These are phyloP conservation scores for Masnerella sp. DNA, from an alignment of 2,888 invertebrate species.

Conservation along the genomic window DNA sequence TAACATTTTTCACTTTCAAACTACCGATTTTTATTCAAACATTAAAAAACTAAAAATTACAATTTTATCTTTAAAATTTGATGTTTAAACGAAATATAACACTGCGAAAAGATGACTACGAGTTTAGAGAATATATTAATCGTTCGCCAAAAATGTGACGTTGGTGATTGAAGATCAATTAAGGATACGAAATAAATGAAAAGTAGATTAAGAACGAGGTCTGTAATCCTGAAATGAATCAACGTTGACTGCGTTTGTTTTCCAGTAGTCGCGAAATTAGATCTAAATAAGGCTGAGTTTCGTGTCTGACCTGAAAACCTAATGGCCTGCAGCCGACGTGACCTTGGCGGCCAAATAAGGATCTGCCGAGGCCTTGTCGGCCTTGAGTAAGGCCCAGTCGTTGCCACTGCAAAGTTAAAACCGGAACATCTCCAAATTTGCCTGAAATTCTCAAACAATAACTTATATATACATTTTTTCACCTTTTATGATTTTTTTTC, in stretches of 20 bases:
- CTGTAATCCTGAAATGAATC: conserved; percentile 46
- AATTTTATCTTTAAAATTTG: no score
- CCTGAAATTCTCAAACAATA: conserved; percentile 48
- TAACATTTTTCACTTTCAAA: no score
- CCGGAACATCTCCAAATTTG: conserved; percentile 43
- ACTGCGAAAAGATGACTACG: no score
- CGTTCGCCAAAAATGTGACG: not conserved
- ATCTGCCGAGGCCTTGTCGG: conserved; percentile 71
- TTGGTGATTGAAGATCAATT: conserved; percentile 25
- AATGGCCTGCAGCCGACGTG: conserved; percentile 70
- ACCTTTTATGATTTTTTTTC: no score
- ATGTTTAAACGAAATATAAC: no score
- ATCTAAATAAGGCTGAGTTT: conserved; percentile 63
- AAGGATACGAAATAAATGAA: conserved; percentile 52
- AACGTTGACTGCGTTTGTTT: conserved; percentile 55
- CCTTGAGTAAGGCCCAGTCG: conserved; percentile 71
- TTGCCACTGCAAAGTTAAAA: conserved; percentile 65
- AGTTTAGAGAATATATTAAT: no score
- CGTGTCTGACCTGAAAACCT: conserved; percentile 72
- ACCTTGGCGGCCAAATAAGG: conserved; percentile 75
- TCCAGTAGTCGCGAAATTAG: conserved; percentile 58
- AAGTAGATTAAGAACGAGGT: conserved; percentile 65
- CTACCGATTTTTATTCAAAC: no score
- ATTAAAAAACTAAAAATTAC: no score
- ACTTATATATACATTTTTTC: no score